These are phyloP conservation scores for Zaprionus kolodkinae DNA, from an alignment of 1,140 invertebrate genomes.

Conservation along the genomic window DNA sequence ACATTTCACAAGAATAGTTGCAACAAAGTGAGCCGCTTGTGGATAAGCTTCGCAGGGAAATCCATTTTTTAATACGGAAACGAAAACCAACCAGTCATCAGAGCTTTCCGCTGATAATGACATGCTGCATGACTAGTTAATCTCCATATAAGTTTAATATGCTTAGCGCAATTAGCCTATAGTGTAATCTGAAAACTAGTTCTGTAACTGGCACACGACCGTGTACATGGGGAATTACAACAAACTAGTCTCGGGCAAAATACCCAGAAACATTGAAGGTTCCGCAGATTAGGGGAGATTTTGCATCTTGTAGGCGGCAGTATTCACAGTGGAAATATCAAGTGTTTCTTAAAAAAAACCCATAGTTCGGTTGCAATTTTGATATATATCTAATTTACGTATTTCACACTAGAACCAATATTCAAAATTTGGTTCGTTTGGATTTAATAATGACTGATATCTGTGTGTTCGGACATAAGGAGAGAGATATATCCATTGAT, in stretches of 20 bases:
- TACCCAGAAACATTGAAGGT: background rate
- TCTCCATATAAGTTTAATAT: background rate
- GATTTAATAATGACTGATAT: too few relatives aligned
- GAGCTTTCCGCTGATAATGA: background rate
- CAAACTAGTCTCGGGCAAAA: background rate
- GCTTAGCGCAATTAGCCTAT: background rate
- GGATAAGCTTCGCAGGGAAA: background rate
- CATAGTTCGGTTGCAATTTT: background rate
- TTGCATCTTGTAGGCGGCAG: background rate
- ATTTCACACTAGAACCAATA: too few relatives aligned
- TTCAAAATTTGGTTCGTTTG: too few relatives aligned
- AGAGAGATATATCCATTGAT: too few relatives aligned
- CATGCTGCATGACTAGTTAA: background rate
- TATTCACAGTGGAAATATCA: background rate
- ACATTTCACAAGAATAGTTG: too few relatives aligned
- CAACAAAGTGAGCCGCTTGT: too few relatives aligned
- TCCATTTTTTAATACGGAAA: background rate
- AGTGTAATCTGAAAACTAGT: background rate
- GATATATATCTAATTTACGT: too few relatives aligned
- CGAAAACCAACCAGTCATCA: background rate
- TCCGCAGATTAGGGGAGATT: background rate
- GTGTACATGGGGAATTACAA: background rate
- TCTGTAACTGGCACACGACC: slow-evolving; percentile 2
- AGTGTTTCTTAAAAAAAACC: background rate
- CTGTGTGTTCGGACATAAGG: too few relatives aligned